Percentiles rank a stretch among this genome's conserved stretches.
Conservation (phyloP, 2,113 vertebrate genomes). For the Etheostoma cragini region DNA sequence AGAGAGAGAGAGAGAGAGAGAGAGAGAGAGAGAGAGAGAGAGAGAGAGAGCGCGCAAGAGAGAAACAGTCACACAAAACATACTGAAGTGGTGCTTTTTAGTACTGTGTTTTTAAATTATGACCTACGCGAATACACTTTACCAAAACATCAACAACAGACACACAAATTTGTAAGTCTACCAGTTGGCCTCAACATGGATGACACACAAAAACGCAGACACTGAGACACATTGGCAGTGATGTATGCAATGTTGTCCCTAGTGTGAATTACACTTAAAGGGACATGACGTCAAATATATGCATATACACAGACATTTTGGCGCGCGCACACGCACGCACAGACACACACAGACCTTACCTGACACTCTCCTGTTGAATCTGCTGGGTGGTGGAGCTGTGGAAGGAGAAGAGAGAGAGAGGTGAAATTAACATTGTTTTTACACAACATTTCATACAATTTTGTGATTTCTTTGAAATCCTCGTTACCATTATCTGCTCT, state of each 20-base stretch:
- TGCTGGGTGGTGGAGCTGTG: slow-evolving; percentile 91
- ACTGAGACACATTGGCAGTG: slow-evolving; percentile 31
- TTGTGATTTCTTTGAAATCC: slow-evolving; percentile 36
- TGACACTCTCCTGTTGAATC: slow-evolving; percentile 96
- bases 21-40: no score
- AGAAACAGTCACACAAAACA: slow-evolving; percentile 33
- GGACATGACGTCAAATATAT: slow-evolving; percentile 62
- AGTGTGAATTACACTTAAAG: slow-evolving; percentile 47
- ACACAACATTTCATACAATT: slow-evolving; percentile 37
- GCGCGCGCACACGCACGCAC: slow-evolving; percentile 4
- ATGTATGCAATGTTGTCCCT: slow-evolving; percentile 42
- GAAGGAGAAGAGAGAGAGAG: slow-evolving; percentile 57
- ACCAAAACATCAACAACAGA: slow-evolving; percentile 20
- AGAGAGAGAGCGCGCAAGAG: no score
- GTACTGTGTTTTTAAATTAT: slow-evolving; percentile 4
- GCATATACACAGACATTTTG: background rate
- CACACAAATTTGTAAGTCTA: slow-evolving; percentile 24
- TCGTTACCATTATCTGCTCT: slow-evolving; percentile 1
- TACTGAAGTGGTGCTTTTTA: slow-evolving; percentile 7
- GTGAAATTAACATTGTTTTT: slow-evolving; percentile 39
- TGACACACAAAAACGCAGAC: slow-evolving; percentile 30
- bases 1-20: no score
- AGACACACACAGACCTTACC: slow-evolving; percentile 81
- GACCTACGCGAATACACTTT: slow-evolving; percentile 17
- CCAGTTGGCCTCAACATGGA: slow-evolving; percentile 4